Evolutionary conservation across 1,140 invertebrate genomes (phyloP).

Genomic region (Subanguina moxae): DNA sequence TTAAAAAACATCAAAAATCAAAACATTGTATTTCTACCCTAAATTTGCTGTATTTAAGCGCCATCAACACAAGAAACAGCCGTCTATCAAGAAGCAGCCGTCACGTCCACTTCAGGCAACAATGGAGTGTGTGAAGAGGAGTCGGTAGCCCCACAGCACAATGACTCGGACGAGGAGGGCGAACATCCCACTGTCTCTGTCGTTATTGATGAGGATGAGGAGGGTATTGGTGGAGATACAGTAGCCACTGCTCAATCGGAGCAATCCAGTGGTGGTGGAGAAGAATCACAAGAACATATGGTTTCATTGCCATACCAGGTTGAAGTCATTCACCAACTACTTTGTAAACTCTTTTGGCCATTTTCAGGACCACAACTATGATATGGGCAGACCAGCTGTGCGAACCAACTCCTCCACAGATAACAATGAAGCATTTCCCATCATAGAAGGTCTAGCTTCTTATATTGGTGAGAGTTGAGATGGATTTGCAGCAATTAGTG

Average conservation of each 20-base stretch:
- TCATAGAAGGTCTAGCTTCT: slow-evolving; percentile 6
- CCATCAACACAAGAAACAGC: too few species aligned
- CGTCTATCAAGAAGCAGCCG: too few species aligned
- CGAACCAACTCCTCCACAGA: neutral
- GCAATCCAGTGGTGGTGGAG: neutral
- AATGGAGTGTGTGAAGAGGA: too few species aligned
- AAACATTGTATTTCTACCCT: too few species aligned
- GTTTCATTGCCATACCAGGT: neutral
- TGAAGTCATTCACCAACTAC: neutral
- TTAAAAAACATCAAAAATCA: too few species aligned
- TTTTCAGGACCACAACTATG: slow-evolving; percentile 12
- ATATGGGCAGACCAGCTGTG: neutral
- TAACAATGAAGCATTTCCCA: slow-evolving; percentile 10
- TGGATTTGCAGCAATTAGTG: too few species aligned
- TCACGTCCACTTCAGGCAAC: too few species aligned
- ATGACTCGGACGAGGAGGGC: slow-evolving; percentile 6
- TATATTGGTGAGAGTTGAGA: slow-evolving; percentile 4
- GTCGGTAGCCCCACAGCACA: too few species aligned
- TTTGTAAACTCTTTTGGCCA: too few species aligned
- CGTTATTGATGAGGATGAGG: slow-evolving; percentile 9
- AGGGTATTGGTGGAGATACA: neutral
- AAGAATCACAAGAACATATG: neutral
- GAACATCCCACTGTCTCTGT: slow-evolving; percentile 7
- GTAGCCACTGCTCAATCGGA: neutral
- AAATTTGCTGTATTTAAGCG: too few species aligned